phyloP scores from a whole-genome alignment of 2,888 invertebrate species.

The Scaptomyza tumidula region DNA sequence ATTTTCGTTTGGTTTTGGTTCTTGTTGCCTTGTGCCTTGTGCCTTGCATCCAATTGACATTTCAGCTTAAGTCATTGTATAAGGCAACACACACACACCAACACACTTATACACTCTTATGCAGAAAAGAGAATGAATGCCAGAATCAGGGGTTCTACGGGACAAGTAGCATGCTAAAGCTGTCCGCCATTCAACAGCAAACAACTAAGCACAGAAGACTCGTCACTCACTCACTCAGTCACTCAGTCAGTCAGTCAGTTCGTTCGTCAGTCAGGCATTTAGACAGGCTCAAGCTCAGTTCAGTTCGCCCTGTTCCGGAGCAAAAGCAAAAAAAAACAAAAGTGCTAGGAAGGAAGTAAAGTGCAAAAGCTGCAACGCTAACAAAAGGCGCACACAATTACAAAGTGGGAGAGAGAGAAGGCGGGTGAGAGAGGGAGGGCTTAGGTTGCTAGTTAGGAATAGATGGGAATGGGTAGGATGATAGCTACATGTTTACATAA shows the following conservation, averaged over 20 bases:
- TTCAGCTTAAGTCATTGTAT: constrained; percentile 79
- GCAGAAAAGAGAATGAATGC: constrained; percentile 40
- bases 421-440: neutral
- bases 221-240: constrained; percentile 1
- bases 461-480: constrained; percentile 1
- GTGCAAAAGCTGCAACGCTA: constrained; percentile 74
- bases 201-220: constrained; percentile 22
- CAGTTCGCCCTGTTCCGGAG: constrained; percentile 15
- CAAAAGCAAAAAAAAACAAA: constrained; percentile 54
- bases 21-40: constrained; percentile 40
- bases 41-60: constrained; percentile 74
- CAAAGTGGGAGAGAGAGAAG: constrained; percentile 26
- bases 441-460: neutral
- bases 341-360: constrained; percentile 73
- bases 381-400: constrained; percentile 75
- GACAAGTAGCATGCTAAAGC: constrained; percentile 63
- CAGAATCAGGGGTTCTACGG: constrained; percentile 33
- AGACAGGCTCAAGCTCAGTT: constrained; percentile 13
- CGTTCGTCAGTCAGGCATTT: constrained; percentile 4
- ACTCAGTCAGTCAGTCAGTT: constrained; percentile 27
- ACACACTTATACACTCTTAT: constrained; percentile 14
- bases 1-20: constrained; percentile 52
- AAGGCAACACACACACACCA: constrained; percentile 52
- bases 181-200: constrained; percentile 64
- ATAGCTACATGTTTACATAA: constrained; percentile 67